Conservation (phyloP, 1,140 invertebrate species). For the Adoxophyes honmai region DNA sequence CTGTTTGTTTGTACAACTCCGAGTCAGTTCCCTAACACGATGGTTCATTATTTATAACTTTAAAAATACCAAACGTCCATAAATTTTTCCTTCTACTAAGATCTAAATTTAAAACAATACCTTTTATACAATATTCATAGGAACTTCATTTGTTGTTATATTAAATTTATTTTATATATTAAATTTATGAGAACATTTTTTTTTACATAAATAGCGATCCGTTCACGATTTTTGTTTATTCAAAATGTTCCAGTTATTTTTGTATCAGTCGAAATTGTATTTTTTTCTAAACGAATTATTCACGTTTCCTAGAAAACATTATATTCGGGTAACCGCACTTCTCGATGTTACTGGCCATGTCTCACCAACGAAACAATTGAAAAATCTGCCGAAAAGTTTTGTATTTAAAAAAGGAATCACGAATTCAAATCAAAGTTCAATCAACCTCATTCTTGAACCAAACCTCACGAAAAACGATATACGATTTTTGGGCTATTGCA, state of each 20-base stretch:
- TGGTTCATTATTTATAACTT: slow-evolving; percentile 68
- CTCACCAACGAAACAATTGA: slow-evolving; percentile 53
- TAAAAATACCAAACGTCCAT: slow-evolving; percentile 75
- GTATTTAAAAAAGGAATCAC: slow-evolving; percentile 56
- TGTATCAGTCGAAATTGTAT: slow-evolving; percentile 16
- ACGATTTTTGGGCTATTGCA: slow-evolving; percentile 73
- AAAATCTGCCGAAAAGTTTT: slow-evolving; percentile 66
- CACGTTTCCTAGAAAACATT: slow-evolving; percentile 69
- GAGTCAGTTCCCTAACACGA: slow-evolving; percentile 57
- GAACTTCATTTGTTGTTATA: slow-evolving; percentile 76
- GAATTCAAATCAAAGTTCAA: slow-evolving; percentile 38
- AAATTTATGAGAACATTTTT: slow-evolving; percentile 72
- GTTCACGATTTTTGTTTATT: slow-evolving; percentile 57
- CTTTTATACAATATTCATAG: slow-evolving; percentile 75
- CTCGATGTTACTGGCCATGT: slow-evolving; percentile 46
- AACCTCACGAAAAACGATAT: slow-evolving; percentile 59
- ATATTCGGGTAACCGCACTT: slow-evolving; percentile 52
- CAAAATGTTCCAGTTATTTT: slow-evolving; percentile 15
- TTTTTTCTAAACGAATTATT: slow-evolving; percentile 19
- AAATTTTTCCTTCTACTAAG: slow-evolving; percentile 74
- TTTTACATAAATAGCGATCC: slow-evolving; percentile 76
- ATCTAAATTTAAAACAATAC: slow-evolving; percentile 76
- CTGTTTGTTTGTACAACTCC: slow-evolving; percentile 59
- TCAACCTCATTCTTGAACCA: slow-evolving; percentile 41
- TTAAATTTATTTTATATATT: slow-evolving; percentile 74